phyloP scores from a whole-genome alignment of 2,888 invertebrate genomes.

The Polia nebulosa region DNA sequence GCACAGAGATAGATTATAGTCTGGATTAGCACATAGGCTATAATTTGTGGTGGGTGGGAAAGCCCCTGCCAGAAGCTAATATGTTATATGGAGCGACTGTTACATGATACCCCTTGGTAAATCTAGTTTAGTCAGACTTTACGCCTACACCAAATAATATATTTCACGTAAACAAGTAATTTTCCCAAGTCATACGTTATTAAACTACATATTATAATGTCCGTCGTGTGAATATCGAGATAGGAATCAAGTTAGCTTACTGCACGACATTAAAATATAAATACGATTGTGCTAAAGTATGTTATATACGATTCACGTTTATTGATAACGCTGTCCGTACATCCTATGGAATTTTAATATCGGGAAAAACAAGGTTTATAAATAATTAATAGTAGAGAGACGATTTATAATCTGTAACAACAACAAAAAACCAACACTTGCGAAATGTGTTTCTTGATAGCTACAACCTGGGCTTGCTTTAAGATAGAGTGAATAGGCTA shows the following conservation, averaged over 20 bases:
- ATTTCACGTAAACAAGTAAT: neutral
- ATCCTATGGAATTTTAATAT: constrained; percentile 4
- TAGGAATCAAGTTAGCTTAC: constrained; percentile 19
- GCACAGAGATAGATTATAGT: no score
- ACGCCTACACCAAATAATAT: neutral
- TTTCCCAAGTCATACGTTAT: neutral
- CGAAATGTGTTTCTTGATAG: no score
- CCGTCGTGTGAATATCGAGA: constrained; percentile 11
- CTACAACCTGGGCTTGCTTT: no score
- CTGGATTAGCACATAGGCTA: no score
- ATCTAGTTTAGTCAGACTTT: no score
- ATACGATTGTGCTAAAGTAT: constrained; percentile 3
- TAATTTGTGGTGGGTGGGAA: no score
- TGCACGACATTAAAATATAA: constrained; percentile 22
- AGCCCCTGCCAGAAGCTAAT: no score
- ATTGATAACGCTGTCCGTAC: constrained; percentile 19
- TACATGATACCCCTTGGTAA: neutral
- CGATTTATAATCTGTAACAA: no score
- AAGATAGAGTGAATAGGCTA: no score
- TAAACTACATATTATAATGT: neutral
- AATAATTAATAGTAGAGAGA: neutral
- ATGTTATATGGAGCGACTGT: neutral
- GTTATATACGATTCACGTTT: constrained; percentile 28
- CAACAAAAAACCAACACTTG: no score
- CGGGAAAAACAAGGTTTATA: neutral